phyloP scores from a whole-genome alignment of 2,113 vertebrate species.

The Symphodus melops region DNA sequence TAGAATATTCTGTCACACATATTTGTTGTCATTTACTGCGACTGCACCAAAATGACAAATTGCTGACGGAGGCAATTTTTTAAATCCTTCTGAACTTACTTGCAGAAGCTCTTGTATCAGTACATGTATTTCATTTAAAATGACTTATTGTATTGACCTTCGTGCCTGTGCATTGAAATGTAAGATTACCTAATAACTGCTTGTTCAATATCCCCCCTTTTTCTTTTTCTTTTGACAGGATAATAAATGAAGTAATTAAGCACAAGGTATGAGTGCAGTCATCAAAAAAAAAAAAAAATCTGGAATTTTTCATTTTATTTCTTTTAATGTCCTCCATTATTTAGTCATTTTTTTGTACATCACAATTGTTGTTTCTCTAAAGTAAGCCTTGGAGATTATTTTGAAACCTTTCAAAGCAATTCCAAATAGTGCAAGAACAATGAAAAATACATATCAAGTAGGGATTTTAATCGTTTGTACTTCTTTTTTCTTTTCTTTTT shows the following conservation, averaged over 20 bases:
- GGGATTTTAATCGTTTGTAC: no score
- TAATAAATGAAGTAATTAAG: slow-evolving; percentile 83
- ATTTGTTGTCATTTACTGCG: not conserved
- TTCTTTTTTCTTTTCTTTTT: no score
- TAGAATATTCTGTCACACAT: no score
- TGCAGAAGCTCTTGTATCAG: slow-evolving; percentile 49
- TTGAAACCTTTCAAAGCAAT: no score
- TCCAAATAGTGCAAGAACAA: no score
- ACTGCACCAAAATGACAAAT: slow-evolving; percentile 58
- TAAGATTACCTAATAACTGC: slow-evolving; percentile 79
- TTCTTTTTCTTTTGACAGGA: slow-evolving; percentile 58
- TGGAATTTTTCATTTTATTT: slow-evolving; percentile 48
- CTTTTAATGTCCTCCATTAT: slow-evolving; percentile 35
- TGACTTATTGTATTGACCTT: slow-evolving; percentile 77
- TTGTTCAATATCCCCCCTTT: slow-evolving; percentile 74
- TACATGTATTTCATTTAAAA: slow-evolving; percentile 68
- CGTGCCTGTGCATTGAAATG: slow-evolving; percentile 67
- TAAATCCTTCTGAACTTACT: slow-evolving; percentile 40
- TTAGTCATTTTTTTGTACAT: slow-evolving; percentile 7
- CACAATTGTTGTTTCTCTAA: slow-evolving; percentile 1
- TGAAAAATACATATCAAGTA: no score
- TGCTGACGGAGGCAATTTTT: slow-evolving; percentile 17
- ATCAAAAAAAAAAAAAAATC: slow-evolving; percentile 67
- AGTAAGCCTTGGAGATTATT: not conserved
- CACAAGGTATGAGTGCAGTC: slow-evolving; percentile 61